These are phyloP conservation scores for Epizoanthus ramosus DNA, from an alignment of 92 coral and sea anemone species.

Conservation along the genomic window DNA sequence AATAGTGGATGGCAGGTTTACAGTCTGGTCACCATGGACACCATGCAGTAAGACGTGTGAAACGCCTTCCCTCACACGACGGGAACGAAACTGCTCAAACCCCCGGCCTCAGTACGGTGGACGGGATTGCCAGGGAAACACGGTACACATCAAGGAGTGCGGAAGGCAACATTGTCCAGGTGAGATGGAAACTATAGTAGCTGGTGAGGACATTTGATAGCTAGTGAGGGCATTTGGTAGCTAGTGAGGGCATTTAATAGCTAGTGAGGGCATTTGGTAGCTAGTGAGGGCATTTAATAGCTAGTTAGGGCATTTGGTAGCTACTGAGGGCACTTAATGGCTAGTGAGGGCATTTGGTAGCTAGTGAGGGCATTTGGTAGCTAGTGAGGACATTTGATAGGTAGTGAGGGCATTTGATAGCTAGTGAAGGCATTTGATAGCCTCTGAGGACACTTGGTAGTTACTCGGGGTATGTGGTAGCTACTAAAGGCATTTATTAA, in stretches of 20 bases:
- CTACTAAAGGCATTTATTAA: not conserved
- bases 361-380: no score
- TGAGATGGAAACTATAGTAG: not conserved
- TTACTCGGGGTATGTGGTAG: slow-evolving; percentile 1
- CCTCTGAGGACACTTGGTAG: not conserved
- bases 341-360: no score
- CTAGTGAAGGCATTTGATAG: slow-evolving; percentile 13
- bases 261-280: slow-evolving; percentile 18
- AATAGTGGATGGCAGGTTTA: slow-evolving; percentile 28
- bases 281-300: slow-evolving; percentile 13
- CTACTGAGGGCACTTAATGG: not conserved
- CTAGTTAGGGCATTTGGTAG: slow-evolving; percentile 10
- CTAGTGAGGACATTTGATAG: not conserved
- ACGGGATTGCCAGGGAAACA: slow-evolving; percentile 25
- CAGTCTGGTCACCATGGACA: slow-evolving; percentile 30
- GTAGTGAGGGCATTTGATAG: slow-evolving; percentile 16
- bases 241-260: not conserved
- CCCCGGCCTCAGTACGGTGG: slow-evolving; percentile 32
- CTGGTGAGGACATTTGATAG: no score
- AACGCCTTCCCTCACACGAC: slow-evolving; percentile 23
- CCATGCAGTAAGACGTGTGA: slow-evolving; percentile 24
- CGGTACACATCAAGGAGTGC: not conserved
- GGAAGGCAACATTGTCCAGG: slow-evolving; percentile 31
- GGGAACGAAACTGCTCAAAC: slow-evolving; percentile 33
- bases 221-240: no score